These are phyloP conservation scores for Buathra laborator DNA, from an alignment of 2,888 invertebrate species.

Conservation along the genomic window DNA sequence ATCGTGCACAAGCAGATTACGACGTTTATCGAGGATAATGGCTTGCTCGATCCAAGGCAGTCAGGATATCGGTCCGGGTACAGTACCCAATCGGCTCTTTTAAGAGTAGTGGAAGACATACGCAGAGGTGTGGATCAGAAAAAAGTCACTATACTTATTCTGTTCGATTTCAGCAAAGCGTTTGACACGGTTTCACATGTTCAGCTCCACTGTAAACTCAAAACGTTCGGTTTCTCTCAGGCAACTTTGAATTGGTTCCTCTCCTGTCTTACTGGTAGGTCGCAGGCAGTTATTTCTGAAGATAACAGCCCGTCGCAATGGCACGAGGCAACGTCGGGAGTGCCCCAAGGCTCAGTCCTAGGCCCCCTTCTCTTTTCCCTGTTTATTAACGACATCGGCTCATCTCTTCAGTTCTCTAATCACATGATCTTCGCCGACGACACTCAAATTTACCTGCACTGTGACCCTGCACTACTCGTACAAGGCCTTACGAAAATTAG, in stretches of 20 bases:
- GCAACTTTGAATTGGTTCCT: neutral
- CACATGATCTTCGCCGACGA: too few relatives aligned
- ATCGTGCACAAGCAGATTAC: neutral
- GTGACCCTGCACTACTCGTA: too few relatives aligned
- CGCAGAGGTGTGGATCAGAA: constrained; percentile 69
- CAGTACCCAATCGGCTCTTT: constrained; percentile 74
- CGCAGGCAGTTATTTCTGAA: too few relatives aligned
- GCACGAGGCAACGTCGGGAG: too few relatives aligned
- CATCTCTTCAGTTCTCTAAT: too few relatives aligned
- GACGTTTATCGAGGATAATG: neutral
- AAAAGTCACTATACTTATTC: constrained; percentile 65
- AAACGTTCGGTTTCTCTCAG: neutral
- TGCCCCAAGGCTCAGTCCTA: too few relatives aligned
- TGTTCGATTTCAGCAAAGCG: constrained; percentile 76
- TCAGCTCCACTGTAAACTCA: neutral
- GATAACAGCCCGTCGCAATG: too few relatives aligned
- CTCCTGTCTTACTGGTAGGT: too few relatives aligned
- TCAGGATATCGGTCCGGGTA: constrained; percentile 73
- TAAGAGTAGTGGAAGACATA: constrained; percentile 72
- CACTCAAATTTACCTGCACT: too few relatives aligned
- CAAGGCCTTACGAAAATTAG: too few relatives aligned
- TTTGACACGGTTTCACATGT: constrained; percentile 74
- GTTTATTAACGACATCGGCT: too few relatives aligned
- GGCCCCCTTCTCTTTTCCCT: too few relatives aligned
- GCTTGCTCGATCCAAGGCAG: constrained; percentile 71